Conservation (phyloP, 2,888 invertebrate species). For the Galerucella calmariensis region DNA sequence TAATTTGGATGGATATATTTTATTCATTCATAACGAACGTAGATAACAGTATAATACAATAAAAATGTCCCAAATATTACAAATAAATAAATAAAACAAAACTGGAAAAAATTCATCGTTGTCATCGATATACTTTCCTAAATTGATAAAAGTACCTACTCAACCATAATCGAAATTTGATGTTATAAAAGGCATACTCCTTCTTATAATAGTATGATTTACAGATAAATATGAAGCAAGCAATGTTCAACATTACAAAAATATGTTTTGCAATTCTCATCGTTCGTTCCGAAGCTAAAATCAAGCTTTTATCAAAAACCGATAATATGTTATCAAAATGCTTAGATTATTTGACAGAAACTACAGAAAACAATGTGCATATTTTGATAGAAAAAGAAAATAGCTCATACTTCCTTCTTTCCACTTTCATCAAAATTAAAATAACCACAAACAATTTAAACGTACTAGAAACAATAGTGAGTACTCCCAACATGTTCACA, state of each 20-base stretch:
- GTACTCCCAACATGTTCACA: background rate
- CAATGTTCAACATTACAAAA: background rate
- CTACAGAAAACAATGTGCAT: background rate
- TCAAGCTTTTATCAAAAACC: background rate
- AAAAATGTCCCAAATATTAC: too few relatives aligned
- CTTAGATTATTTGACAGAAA: background rate
- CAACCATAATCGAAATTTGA: background rate
- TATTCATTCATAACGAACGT: background rate
- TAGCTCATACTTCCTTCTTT: background rate
- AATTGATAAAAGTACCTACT: background rate
- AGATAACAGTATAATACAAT: background rate
- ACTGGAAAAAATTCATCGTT: too few relatives aligned
- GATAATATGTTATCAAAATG: background rate
- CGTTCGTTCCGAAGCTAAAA: background rate
- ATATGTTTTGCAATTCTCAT: background rate
- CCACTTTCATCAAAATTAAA: background rate
- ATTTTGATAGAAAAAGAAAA: conserved; percentile 8
- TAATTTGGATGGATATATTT: background rate
- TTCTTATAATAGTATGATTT: too few relatives aligned
- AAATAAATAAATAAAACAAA: too few relatives aligned
- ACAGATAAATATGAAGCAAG: too few relatives aligned
- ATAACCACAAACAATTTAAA: background rate
- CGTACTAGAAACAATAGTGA: background rate
- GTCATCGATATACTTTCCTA: background rate
- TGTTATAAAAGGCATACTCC: background rate